These are phyloP conservation scores for Plutomurus gul DNA, from an alignment of 1,140 invertebrate genomes.

Conservation along the genomic window DNA sequence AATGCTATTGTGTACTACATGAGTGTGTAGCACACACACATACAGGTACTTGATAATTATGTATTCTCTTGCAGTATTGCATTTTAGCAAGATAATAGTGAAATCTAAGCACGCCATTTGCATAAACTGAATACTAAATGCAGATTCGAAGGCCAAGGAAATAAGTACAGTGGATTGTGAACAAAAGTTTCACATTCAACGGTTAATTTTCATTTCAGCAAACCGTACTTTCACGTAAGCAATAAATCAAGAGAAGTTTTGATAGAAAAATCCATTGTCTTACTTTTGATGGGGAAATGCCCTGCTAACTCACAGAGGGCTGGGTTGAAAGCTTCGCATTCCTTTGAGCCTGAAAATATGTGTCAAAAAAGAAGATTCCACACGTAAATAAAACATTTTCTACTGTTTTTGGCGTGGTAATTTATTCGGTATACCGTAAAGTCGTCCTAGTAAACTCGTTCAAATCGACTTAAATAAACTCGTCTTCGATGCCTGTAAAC, in stretches of 20 bases:
- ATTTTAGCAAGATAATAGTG: too few relatives aligned
- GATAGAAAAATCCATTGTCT: constrained; percentile 54
- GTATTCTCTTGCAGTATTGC: neutral
- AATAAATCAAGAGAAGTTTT: constrained; percentile 20
- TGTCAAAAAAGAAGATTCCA: too few relatives aligned
- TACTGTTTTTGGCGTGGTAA: neutral
- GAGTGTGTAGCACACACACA: neutral
- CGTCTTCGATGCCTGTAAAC: too few relatives aligned
- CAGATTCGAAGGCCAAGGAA: neutral
- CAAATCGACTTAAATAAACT: too few relatives aligned
- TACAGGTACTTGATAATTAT: too few relatives aligned
- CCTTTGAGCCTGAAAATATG: constrained; percentile 61
- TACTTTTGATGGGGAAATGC: constrained; percentile 68
- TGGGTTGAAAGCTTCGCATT: constrained; percentile 63
- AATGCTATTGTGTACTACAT: neutral
- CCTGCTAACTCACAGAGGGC: constrained; percentile 71
- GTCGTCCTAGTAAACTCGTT: too few relatives aligned
- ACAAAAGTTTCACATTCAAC: too few relatives aligned
- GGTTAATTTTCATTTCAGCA: too few relatives aligned
- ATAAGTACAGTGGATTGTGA: neutral
- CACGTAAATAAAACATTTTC: too few relatives aligned
- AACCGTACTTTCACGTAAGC: constrained; percentile 30
- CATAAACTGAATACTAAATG: neutral
- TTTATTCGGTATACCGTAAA: too few relatives aligned
- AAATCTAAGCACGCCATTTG: too few relatives aligned